These are phyloP conservation scores for Oreonectes daqikongensis DNA, from an alignment of 2,797 vertebrate species.

Conservation along the genomic window DNA sequence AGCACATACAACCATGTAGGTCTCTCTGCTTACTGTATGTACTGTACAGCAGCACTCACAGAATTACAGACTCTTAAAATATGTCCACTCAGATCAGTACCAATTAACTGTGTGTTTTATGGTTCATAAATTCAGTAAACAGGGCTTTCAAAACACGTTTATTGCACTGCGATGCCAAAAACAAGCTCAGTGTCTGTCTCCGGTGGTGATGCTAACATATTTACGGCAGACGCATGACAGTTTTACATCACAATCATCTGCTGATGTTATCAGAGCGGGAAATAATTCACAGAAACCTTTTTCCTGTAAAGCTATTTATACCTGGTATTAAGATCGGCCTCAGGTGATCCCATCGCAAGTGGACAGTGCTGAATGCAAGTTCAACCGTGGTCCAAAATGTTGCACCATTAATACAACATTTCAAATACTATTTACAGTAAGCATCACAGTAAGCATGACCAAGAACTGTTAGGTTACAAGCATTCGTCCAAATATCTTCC, in stretches of 20 bases:
- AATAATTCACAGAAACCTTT: neutral
- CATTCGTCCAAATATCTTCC: no score
- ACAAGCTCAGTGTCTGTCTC: neutral
- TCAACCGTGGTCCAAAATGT: neutral
- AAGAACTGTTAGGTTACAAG: no score
- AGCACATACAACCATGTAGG: neutral
- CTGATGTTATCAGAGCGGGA: constrained; percentile 8
- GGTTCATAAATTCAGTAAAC: constrained; percentile 41
- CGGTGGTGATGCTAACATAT: neutral
- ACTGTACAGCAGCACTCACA: constrained; percentile 58
- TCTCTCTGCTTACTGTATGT: constrained; percentile 11
- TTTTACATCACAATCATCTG: constrained; percentile 10
- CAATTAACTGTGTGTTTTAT: constrained; percentile 30
- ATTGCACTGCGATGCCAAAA: constrained; percentile 14
- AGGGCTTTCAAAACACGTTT: constrained; percentile 35
- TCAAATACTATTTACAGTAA: no score
- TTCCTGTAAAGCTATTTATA: neutral
- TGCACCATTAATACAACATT: neutral
- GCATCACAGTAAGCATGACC: no score
- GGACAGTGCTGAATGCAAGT: neutral
- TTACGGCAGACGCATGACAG: neutral
- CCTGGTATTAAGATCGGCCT: neutral
- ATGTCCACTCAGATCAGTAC: constrained; percentile 22
- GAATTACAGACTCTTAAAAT: constrained; percentile 57
- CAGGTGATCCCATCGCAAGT: neutral